Base-by-base conservation (phyloP, 2,888 invertebrate species). In the Cantharis lateralis region DNA sequence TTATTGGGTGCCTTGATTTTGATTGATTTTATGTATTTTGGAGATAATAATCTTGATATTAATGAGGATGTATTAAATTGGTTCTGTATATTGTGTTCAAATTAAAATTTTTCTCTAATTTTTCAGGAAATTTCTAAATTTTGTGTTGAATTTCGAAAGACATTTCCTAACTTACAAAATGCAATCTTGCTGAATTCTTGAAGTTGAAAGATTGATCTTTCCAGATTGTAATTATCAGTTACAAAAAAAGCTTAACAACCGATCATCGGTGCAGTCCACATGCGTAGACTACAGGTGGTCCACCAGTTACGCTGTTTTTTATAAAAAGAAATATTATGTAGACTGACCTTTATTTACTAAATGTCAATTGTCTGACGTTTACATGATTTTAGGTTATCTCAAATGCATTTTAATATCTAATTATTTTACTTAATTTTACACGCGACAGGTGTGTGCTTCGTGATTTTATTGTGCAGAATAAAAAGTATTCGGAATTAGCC, bases 1-100 rank as follows among this genome's bases (percentile, higher is more conserved):
- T 88, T 94, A 80, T 87, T 95, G 18, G 94, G 93, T 70, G 93
- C 94, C 15, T 92, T 93, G 83, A 92, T 94, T 86, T 89, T 94
- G 68, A 93, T 94, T 84, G 94, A 78, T 68, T 66, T 75, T 48
- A 78, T 78, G 78, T 75, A 75, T 24, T 78, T 78, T 75, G 78
- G 75, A 75, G 71, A 70, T 15, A 71, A 76, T 18, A 63, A 32
- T 32, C n/a, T n/a, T n/a, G n/a, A n/a, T n/a, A n/a, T n/a, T n/a
- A n/a, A n/a, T n/a, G n/a, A n/a, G n/a, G n/a, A n/a, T n/a, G n/a
- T n/a, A n/a, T n/a, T n/a, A n/a, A n/a, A n/a, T n/a, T n/a, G n/a
- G n/a, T n/a, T n/a, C n/a, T n/a, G n/a, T n/a, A n/a, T n/a, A n/a
- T n/a, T n/a, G n/a, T n/a, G n/a, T n/a, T n/a, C n/a, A n/a, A n/a